These are phyloP conservation scores for Laothoe populi DNA, from an alignment of 2,888 invertebrate genomes.

Conservation along the genomic window DNA sequence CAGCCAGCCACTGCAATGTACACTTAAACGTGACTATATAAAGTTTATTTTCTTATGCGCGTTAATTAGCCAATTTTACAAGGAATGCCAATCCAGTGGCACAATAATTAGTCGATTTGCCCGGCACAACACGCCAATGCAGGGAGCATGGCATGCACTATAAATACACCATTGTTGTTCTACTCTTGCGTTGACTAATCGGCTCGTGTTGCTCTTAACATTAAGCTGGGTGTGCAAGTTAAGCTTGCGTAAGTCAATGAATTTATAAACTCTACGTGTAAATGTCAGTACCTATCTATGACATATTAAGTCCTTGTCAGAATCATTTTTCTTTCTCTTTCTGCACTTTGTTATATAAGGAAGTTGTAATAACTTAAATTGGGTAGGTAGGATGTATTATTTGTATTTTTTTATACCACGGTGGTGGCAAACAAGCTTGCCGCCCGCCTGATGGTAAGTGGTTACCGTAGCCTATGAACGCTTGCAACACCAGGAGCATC, in stretches of 20 bases:
- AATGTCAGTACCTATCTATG: neutral
- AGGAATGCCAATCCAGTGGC: constrained; percentile 33
- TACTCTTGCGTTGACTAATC: constrained; percentile 74
- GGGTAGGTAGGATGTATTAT: no score
- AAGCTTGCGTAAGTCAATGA: constrained; percentile 1
- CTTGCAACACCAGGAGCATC: no score
- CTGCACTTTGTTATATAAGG: no score
- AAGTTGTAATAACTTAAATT: no score
- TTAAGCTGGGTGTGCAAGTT: constrained; percentile 22
- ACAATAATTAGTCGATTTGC: constrained; percentile 66
- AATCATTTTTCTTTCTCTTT: no score
- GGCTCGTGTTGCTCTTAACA: constrained; percentile 24
- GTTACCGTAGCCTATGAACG: no score
- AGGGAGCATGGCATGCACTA: constrained; percentile 45
- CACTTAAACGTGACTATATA: constrained; percentile 5
- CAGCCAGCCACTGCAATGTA: constrained; percentile 8
- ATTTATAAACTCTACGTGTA: neutral
- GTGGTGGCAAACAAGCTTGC: no score
- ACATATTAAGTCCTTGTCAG: neutral
- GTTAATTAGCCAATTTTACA: constrained; percentile 26
- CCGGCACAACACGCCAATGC: constrained; percentile 45
- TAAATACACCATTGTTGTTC: constrained; percentile 76
- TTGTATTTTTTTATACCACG: no score
- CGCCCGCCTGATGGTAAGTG: no score
- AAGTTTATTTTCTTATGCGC: constrained; percentile 9